Percentiles rank a stretch among this genome's conserved stretches.
Conservation (phyloP, 2,888 invertebrate species). For the Polydrusus pterygomalis region DNA sequence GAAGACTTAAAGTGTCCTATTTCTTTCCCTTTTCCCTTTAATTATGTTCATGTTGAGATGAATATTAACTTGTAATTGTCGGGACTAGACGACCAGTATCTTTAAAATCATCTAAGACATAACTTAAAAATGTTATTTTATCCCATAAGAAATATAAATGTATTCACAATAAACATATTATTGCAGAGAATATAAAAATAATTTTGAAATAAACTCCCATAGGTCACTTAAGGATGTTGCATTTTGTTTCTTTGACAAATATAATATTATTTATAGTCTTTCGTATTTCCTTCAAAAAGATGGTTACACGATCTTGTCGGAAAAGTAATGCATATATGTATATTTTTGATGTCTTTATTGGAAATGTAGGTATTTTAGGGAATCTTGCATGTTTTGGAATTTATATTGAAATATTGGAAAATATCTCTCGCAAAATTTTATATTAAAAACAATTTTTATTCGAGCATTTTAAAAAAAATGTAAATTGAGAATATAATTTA, state of each 20-base stretch:
- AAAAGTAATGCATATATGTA: constrained; percentile 4
- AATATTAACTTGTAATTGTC: too few relatives aligned
- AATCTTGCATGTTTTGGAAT: too few relatives aligned
- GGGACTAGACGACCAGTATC: too few relatives aligned
- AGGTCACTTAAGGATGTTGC: constrained; percentile 30
- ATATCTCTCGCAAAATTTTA: too few relatives aligned
- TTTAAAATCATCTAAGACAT: too few relatives aligned
- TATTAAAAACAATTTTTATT: too few relatives aligned
- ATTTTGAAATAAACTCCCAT: constrained; percentile 25
- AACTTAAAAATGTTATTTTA: background rate
- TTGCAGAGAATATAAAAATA: constrained; percentile 10
- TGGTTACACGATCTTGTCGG: background rate
- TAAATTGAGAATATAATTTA: too few relatives aligned
- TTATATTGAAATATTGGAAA: too few relatives aligned
- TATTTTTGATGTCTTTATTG: background rate
- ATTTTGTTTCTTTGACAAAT: constrained; percentile 21
- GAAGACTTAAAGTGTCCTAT: too few relatives aligned
- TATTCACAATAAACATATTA: constrained; percentile 20
- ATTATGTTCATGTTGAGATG: too few relatives aligned
- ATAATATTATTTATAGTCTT: constrained; percentile 14
- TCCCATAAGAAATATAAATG: background rate
- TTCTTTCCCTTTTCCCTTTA: too few relatives aligned
- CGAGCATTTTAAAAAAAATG: too few relatives aligned
- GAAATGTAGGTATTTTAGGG: background rate
- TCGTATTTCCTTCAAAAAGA: background rate